Evolutionary conservation across 1,140 invertebrate genomes (phyloP).

Genomic region (Saccostrea echinata): DNA sequence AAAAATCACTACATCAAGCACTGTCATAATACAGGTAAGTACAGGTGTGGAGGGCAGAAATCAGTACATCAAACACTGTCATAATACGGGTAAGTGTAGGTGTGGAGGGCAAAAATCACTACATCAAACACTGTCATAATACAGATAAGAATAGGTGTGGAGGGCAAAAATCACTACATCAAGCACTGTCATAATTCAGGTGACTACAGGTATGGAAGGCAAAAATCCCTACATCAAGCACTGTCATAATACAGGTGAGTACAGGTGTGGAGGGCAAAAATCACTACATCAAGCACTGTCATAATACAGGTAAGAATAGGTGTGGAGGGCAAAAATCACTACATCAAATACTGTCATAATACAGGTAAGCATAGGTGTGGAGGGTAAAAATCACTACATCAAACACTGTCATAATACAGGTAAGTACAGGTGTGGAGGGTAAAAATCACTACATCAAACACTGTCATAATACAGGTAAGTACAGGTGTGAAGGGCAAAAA

Average conservation of each 20-base stretch:
- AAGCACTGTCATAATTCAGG: conserved; percentile 38
- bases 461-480: not conserved
- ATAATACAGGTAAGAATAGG: no score
- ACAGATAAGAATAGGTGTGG: no score
- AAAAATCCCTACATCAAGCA: conserved; percentile 46
- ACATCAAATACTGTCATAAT: no score
- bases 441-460: not conserved
- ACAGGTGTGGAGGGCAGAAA: not conserved
- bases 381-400: no score
- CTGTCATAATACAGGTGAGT: no score
- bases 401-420: no score
- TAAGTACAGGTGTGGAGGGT: no score
- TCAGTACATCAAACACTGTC: not conserved
- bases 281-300: no score
- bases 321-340: no score
- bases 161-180: conserved; percentile 39
- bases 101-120: no score
- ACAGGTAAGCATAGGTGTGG: no score
- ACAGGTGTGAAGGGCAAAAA: not conserved
- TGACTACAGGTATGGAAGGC: not conserved
- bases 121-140: not conserved
- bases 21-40: conserved; percentile 29
- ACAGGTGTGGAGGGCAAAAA: no score
- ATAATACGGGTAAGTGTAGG: not conserved
- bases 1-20: conserved; percentile 50